Evolutionary conservation across 2,797 vertebrate genomes (phyloP).

Genomic region (Scyliorhinus canicula): DNA sequence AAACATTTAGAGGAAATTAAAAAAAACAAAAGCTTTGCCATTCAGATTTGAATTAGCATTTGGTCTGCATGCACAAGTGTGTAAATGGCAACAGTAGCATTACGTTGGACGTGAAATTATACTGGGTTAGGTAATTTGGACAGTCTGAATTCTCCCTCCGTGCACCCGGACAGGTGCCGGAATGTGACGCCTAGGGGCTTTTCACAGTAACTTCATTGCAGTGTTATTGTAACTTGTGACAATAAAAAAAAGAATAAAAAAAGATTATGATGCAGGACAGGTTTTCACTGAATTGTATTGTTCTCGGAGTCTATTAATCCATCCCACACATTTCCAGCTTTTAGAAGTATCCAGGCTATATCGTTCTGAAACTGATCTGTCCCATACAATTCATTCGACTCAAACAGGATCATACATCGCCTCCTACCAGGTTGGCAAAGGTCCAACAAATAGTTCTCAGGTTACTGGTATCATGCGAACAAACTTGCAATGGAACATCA

Average conservation of each 20-base stretch:
- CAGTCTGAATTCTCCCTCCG: no score
- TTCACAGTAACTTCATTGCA: no score
- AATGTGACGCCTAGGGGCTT: no score
- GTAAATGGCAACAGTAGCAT: background rate
- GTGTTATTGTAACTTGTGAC: no score
- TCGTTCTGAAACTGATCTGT: conserved; percentile 45
- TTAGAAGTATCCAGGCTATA: background rate
- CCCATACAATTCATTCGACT: conserved; percentile 64
- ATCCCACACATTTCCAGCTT: background rate
- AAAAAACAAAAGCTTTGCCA: background rate
- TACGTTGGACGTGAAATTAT: background rate
- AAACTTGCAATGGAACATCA: conserved; percentile 46
- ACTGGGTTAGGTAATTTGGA: no score
- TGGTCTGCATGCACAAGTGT: background rate
- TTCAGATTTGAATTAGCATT: background rate
- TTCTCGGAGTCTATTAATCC: background rate
- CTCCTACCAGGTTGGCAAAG: conserved; percentile 68
- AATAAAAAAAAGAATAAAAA: no score
- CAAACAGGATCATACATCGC: conserved; percentile 69
- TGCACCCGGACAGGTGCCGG: no score
- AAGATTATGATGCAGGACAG: no score
- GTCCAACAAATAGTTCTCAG: conserved; percentile 63
- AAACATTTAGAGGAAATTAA: background rate
- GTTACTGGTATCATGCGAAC: conserved; percentile 67
- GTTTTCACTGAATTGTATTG: background rate